Evolutionary conservation across 2,888 invertebrate species (phyloP), one percentile per base, ranked within the genome.

Genomic region (Thera obeliscata): DNA sequence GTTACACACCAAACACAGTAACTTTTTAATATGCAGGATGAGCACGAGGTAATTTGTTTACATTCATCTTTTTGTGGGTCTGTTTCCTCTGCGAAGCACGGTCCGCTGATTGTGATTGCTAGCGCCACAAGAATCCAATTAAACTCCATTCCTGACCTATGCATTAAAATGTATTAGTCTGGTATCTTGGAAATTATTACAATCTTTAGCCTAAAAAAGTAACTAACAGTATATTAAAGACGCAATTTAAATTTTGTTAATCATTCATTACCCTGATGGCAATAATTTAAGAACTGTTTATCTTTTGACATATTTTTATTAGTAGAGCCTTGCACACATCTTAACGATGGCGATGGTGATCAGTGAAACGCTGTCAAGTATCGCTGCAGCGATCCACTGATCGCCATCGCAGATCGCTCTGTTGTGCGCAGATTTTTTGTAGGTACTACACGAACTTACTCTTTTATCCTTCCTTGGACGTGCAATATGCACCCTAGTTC

Each of bases 1-100:
- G 86, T 87, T n/a, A 90, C 88, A 64, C 90, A 90, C 89, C 90
- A 91, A 3, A 83, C 82, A 69, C 90, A 91, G 58, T 73, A 77
- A 67, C 74, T 83, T 66, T 84, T 81, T 11, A 77, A 71, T 66
- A 91, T 78, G 64, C 90, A 91, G 3, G 81, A 76, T 0, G 84
- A 77, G 70, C 90, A 90, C 5, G 90, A 88, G 7, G 76, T 69
- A 65, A 82, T 75, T 41, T 72, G 70, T 22, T 48, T 71, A 66
- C 87, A 87, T 50, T 76, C 76, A 9, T 80, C 71, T 56, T 78
- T 68, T 66, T 78, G 74, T 3, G 64, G 33, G 38, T 78, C 66
- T 9, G 46, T 48, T 49, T 60, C 72, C 50, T 61, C 52, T 3
- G 72, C 67, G 11, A 70, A 58, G 11, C 67, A 64, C 41, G 66